Conservation (phyloP, 2,888 invertebrate genomes). For the Stenodema calcarata region DNA sequence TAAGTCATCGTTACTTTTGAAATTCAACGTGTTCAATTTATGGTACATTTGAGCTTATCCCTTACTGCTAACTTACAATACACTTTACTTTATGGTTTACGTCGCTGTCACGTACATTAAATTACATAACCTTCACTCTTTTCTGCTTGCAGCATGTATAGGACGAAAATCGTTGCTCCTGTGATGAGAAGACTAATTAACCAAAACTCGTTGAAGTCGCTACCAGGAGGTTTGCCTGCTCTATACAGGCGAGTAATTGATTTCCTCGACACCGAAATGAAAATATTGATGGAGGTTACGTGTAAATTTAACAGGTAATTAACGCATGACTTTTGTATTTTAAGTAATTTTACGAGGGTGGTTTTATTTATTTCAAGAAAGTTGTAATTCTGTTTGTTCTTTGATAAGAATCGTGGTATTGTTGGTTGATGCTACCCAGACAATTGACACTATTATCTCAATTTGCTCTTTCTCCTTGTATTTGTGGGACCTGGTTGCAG, state of each 20-base stretch:
- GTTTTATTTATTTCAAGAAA: not conserved
- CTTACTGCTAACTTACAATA: no score
- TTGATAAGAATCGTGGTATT: no score
- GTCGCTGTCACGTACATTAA: not conserved
- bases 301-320: slow-evolving; percentile 60
- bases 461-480: no score
- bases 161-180: slow-evolving; percentile 72
- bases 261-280: slow-evolving; percentile 75
- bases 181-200: slow-evolving; percentile 74
- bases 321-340: not conserved
- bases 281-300: slow-evolving; percentile 61
- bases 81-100: no score
- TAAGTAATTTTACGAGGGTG: not conserved
- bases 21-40: no score
- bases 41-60: no score
- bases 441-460: no score
- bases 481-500: no score
- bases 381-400: no score
- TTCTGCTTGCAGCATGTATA: slow-evolving; percentile 62
- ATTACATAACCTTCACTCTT: no score
- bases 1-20: no score
- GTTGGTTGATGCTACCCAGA: no score
- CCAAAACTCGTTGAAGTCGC: slow-evolving; percentile 69
- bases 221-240: slow-evolving; percentile 71
- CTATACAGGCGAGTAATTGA: slow-evolving; percentile 75